A percentile compares a stretch with the other conserved stretches of the same genome.
Conservation (phyloP, 2,888 invertebrate species). For the Thymelicus lineola region DNA sequence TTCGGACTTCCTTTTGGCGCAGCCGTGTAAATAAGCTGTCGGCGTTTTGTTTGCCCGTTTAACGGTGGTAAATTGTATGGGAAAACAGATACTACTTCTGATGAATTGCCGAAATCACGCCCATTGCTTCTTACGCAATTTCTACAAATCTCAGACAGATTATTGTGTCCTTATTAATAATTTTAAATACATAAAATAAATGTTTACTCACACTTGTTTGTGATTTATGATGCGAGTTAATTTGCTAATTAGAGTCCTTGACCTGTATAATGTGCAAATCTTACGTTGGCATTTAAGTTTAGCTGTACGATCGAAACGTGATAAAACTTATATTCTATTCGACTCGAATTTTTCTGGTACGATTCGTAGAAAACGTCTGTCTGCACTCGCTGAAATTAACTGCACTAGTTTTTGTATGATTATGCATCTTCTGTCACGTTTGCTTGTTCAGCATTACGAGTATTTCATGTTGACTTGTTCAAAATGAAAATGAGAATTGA, state of each 20-base stretch:
- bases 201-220: neutral
- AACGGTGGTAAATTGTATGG: conserved; percentile 71
- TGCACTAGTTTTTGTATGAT: too few species aligned
- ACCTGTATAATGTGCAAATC: neutral
- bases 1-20: conserved; percentile 72
- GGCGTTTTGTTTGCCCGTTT: conserved; percentile 73
- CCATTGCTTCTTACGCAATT: neutral
- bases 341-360: too few species aligned
- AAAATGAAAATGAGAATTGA: too few species aligned
- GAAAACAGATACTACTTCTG: conserved; percentile 56
- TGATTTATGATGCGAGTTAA: neutral
- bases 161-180: neutral
- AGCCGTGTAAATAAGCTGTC: conserved; percentile 75
- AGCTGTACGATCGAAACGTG: neutral
- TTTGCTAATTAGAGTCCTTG: neutral
- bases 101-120: conserved; percentile 29
- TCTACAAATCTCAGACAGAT: neutral
- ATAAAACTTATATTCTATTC: neutral
- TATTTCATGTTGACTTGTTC: too few species aligned
- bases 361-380: too few species aligned
- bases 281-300: neutral
- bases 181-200: neutral
- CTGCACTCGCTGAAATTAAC: too few species aligned
- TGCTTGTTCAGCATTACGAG: too few species aligned
- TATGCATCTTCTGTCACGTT: too few species aligned